Conservation (phyloP, 2,888 invertebrate species). For the Trachelus stipa region DNA sequence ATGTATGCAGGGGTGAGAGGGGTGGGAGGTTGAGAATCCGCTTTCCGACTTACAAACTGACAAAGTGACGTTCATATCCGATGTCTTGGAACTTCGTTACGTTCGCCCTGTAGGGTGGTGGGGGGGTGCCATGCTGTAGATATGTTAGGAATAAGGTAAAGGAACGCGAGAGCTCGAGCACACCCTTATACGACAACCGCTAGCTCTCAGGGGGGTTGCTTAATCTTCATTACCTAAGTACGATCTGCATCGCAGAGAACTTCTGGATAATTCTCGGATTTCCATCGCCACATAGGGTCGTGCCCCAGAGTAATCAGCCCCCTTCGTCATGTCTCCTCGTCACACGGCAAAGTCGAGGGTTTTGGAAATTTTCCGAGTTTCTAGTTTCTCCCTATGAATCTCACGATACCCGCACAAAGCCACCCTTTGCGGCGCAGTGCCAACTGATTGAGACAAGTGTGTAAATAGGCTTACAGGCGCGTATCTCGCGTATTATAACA, state of each 20-base stretch:
- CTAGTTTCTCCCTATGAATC: not conserved
- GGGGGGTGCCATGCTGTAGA: not conserved
- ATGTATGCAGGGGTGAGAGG: not conserved
- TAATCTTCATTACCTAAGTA: constrained; percentile 44
- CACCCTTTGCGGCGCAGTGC: not conserved
- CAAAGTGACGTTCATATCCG: constrained; percentile 30
- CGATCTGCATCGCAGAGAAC: not conserved
- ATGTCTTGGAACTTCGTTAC: constrained; percentile 27
- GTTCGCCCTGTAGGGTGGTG: not conserved
- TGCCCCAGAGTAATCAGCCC: not conserved
- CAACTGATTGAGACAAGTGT: not conserved
- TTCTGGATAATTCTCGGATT: constrained; percentile 6
- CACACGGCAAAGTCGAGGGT: not conserved
- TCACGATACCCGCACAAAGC: not conserved
- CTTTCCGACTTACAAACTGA: not conserved
- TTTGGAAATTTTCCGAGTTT: not conserved
- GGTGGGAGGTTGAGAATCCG: not conserved
- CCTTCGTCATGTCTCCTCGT: not conserved
- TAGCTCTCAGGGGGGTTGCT: constrained; percentile 28
- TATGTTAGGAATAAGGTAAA: not conserved
- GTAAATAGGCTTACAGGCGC: not conserved
- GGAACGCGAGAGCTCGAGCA: not conserved
- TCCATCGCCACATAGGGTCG: not conserved
- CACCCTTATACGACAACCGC: not conserved
- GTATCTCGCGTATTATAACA: not conserved